A percentile compares a stretch with the other conserved stretches of the same genome.
Evolutionary conservation across 2,113 vertebrate species (phyloP).

Genomic region (Enhydra lutris): DNA sequence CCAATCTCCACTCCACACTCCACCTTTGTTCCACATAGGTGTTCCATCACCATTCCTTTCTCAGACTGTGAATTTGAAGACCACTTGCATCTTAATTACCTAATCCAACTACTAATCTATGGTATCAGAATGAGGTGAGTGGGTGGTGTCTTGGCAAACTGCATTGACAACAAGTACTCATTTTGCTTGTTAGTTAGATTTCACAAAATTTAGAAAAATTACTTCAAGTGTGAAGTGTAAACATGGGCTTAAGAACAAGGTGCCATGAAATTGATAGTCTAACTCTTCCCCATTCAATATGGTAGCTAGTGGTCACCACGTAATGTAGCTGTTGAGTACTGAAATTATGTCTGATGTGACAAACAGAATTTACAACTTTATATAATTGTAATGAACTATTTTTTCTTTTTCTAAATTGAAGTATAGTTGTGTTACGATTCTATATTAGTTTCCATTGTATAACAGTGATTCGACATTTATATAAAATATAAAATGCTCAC

Average conservation of each 20-base stretch:
- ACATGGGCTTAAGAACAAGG: neutral
- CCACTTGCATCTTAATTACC: neutral
- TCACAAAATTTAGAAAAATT: neutral
- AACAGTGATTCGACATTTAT: neutral
- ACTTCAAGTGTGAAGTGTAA: neutral
- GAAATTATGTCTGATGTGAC: neutral
- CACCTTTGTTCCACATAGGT: neutral
- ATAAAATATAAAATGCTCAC: neutral
- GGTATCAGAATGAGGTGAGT: neutral
- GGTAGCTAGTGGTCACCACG: neutral
- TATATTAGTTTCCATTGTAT: neutral
- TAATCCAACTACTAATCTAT: neutral
- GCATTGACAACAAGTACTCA: neutral
- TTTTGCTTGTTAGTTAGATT: neutral
- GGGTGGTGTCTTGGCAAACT: neutral
- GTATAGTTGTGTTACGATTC: neutral
- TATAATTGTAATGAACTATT: neutral
- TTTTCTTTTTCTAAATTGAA: neutral
- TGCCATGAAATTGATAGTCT: neutral
- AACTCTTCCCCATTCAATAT: neutral
- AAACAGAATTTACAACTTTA: neutral
- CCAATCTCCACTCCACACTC: neutral
- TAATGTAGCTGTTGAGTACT: neutral
- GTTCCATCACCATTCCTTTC: neutral
- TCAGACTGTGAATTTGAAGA: neutral